These are phyloP conservation scores for Mesocricetus auratus DNA, from an alignment of 2,113 vertebrate species.

Conservation along the genomic window DNA sequence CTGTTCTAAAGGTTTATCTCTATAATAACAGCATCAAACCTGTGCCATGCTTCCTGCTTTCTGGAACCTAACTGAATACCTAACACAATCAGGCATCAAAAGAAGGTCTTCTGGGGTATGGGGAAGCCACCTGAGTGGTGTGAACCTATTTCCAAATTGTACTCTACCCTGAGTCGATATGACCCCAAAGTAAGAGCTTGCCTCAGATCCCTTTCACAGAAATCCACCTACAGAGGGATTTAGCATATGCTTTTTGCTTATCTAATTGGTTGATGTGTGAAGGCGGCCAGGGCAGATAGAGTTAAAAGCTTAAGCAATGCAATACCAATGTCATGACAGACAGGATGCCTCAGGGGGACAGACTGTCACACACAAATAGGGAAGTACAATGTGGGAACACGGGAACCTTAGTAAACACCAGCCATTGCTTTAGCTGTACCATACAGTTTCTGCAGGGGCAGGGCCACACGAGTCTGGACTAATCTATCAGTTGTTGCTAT, in stretches of 20 bases:
- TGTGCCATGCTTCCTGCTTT: not conserved
- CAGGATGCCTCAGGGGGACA: no score
- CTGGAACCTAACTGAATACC: not conserved
- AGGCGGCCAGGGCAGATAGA: not conserved
- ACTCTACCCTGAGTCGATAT: not conserved
- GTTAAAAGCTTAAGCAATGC: not conserved
- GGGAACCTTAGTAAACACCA: accelerated
- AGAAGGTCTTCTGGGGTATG: not conserved
- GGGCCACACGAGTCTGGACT: accelerated
- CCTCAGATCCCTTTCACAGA: not conserved
- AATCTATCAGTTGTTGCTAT: not conserved
- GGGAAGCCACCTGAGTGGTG: not conserved
- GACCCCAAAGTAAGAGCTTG: not conserved
- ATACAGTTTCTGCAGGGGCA: not conserved
- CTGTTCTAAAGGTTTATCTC: no score
- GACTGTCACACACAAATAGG: not conserved
- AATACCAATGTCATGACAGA: not conserved
- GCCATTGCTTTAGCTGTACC: not conserved
- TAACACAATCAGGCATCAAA: not conserved
- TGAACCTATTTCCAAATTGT: no score
- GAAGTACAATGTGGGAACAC: accelerated
- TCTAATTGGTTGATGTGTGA: not conserved
- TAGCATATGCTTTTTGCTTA: not conserved
- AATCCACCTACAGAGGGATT: not conserved
- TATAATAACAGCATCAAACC: accelerated